Evolutionary conservation across 2,113 vertebrate species (phyloP), one percentile per base, ranked within the genome.

Genomic region (Perccottus glenii): DNA sequence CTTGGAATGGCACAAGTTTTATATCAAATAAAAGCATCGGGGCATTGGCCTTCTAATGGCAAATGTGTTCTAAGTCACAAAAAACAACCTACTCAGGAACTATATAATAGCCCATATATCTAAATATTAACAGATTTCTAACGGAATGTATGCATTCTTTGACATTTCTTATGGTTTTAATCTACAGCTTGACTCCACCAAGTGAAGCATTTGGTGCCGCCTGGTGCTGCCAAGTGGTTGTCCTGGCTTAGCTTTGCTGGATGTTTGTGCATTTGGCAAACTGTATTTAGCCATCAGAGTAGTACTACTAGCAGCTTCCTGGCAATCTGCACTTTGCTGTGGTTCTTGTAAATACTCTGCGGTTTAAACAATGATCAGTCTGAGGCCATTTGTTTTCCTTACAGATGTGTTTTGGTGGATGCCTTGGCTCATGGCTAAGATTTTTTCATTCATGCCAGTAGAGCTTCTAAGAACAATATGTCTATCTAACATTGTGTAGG

Each of bases 191-290:
- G 47, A 50, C 33, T 59, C 46, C 15, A 10, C 42, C 32, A 62
- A 45, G 56, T 14, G 9, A 52, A 62, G 33, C 49, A 61, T 70
- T 52, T 67, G 53, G 14, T 61, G 48, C 50, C 60, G 27, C 52
- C 51, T 60, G 32, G 65, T n/a, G 66, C 50, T 59, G 55, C 16
- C 64, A 46, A 57, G 50, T 58, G 55, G 43, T 63, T 51, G 51
- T 51, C 55, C 71, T 70, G 60, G 52, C 62, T 70, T 36, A 4
- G 4, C 60, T 70, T 60, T 58, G 50, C 8, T 52, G 19, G 47
- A 4, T 61, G 59, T 73, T 60, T 75, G 59, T 80, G 14, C 48
- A 11, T 43, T 67, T 82, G 56, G 69, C 59, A 62, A 59, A 72
- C 64, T 35, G 53, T 38, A 61, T 46, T 55, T 27, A 73, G 55